Evolutionary conservation across 1,140 invertebrate genomes (phyloP), one percentile per base, ranked within the genome.

Genomic region (Globodera rostochiensis): DNA sequence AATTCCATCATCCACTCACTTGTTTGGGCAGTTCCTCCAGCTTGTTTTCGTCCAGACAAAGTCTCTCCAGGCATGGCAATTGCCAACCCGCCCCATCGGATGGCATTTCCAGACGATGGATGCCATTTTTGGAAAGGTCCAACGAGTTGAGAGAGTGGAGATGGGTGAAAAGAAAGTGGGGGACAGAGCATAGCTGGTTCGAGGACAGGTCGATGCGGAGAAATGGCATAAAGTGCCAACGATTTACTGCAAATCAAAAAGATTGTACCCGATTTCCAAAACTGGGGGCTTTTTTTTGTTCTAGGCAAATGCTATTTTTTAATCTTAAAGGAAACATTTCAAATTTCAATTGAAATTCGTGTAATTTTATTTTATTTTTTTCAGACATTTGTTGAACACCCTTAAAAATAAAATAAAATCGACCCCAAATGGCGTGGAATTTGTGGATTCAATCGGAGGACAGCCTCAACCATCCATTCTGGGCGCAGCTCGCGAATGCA

Each of bases 131-230:
- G 77, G 86, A 77, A 70, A 80, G 74, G 74, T 83, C 83, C 74
- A 88, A 84, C 87, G 73, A 7, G 89, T 67, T 90, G 21, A 94
- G 86, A 86, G 94, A 95, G 64, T 93, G 92, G 79, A 98, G 91
- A 84, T 94, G 93, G 69, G 69, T 71, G 89, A 98, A 96, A 45
- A 98, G 91, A 78, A 93, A 93, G 15, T 93, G 89, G 0, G 97
- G 97, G 80, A 98, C 90, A 19, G 93, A 91, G 0, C 93, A 93
- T 6, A 99, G 92, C 70, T 93, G 93, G 91, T 98, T 98, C 85
- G 94, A 94, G 4, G 96, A 97, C 15, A 99, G 92, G 90, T 99
- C 97, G 8, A 99, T 91, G 66, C 96, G 92, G 25, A 0, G 97
- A 99, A 36, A 99, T 94, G 0, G 96, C 95, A 84, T 94, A 94